These are phyloP conservation scores for Micronycteris hirsuta DNA, from an alignment of 2,113 vertebrate genomes.

Conservation along the genomic window DNA sequence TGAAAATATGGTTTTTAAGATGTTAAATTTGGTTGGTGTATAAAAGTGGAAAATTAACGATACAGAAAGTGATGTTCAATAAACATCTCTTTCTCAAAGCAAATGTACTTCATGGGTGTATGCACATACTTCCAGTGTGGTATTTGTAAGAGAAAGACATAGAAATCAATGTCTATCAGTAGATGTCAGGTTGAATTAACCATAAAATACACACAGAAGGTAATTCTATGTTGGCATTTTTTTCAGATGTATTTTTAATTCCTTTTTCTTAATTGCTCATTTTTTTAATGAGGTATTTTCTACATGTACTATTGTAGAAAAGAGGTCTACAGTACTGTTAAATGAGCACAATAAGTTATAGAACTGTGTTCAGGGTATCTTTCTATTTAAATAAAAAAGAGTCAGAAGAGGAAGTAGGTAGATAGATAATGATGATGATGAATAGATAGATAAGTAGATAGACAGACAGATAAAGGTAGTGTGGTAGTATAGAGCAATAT, in stretches of 20 bases:
- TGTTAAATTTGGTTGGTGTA: conserved; percentile 2
- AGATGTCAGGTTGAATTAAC: not conserved
- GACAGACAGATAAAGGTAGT: not conserved
- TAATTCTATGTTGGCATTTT: not conserved
- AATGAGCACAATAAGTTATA: not conserved
- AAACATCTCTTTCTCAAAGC: not conserved
- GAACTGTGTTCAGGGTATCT: not conserved
- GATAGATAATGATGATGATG: not conserved
- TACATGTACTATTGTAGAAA: not conserved
- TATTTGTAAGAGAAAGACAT: not conserved
- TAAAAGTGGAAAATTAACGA: conserved; percentile 3
- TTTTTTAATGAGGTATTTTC: not conserved
- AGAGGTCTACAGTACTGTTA: not conserved
- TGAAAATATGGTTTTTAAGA: conserved; percentile 26
- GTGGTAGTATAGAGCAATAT: not conserved
- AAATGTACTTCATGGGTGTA: not conserved
- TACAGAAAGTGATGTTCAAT: not conserved
- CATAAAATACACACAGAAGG: not conserved
- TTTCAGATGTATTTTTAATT: too few relatives aligned
- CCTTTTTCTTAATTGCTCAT: too few relatives aligned
- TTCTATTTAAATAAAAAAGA: not conserved
- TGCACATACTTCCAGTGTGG: not conserved
- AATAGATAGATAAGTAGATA: not conserved
- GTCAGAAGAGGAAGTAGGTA: not conserved
- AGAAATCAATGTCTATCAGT: not conserved